A percentile compares a stretch with the other conserved stretches of the same genome.
These are phyloP conservation scores for Cheilosia vulpina DNA, from an alignment of 2,888 invertebrate species.

Conservation along the genomic window DNA sequence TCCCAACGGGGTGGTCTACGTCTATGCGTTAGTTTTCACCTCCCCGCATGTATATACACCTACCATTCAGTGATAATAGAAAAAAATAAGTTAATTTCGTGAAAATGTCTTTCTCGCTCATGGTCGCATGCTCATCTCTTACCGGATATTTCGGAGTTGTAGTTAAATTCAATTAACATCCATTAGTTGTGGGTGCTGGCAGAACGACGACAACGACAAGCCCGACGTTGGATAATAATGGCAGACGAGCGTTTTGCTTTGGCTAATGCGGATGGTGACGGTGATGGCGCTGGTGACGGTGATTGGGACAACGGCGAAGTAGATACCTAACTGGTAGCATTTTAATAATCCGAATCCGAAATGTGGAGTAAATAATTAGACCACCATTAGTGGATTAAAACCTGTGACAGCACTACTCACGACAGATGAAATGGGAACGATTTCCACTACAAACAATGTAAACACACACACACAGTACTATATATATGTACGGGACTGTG, in stretches of 20 bases:
- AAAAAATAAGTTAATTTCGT: constrained; percentile 57
- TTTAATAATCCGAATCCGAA: constrained; percentile 73
- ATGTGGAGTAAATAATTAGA: constrained; percentile 63
- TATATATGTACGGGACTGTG: background rate
- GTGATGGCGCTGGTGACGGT: constrained; percentile 39
- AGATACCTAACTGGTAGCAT: constrained; percentile 64
- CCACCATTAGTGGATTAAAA: constrained; percentile 70
- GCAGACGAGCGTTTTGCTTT: constrained; percentile 49
- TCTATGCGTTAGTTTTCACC: constrained; percentile 21
- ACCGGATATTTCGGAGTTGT: constrained; percentile 53
- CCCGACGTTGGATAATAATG: constrained; percentile 46
- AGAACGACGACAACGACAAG: constrained; percentile 28
- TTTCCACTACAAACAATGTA: constrained; percentile 18
- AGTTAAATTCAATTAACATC: constrained; percentile 74
- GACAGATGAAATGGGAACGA: constrained; percentile 16
- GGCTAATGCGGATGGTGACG: constrained; percentile 54
- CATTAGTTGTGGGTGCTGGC: constrained; percentile 63
- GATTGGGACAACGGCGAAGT: constrained; percentile 44
- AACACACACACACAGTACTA: background rate
- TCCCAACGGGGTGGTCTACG: background rate
- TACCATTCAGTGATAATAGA: constrained; percentile 28
- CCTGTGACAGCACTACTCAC: constrained; percentile 43
- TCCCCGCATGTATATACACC: background rate
- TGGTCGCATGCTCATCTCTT: constrained; percentile 27
- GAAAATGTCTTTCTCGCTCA: constrained; percentile 33